Evolutionary conservation across 2,888 invertebrate genomes (phyloP), one percentile per base, ranked within the genome.

Genomic region (Piscicola geometra): DNA sequence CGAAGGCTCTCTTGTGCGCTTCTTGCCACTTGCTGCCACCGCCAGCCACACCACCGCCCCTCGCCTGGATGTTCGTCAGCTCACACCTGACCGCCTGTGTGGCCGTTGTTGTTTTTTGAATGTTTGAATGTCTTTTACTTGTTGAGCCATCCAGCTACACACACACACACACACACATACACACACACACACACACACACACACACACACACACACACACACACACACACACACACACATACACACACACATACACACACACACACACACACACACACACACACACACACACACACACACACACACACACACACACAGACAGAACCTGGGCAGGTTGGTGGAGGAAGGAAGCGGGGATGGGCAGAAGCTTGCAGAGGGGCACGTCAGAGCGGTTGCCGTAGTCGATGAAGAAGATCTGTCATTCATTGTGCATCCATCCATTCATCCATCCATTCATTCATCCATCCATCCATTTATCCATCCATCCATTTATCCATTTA

Each of bases 1-100:
- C 78, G 78, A 86, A 85, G n/a, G n/a, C n/a, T n/a, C n/a, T n/a
- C n/a, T n/a, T n/a, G n/a, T n/a, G n/a, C n/a, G n/a, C n/a, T n/a
- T n/a, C n/a, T n/a, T n/a, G n/a, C n/a, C n/a, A 82, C 0, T 89
- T 90, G 76, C 87, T 87, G 0, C 87, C 86, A 82, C 89, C 89
- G 68, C n/a, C n/a, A n/a, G n/a, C n/a, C n/a, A n/a, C n/a, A n/a
- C 87, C 85, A 21, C 89, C 85, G 12, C 88, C 86, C 0, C 90
- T 89, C 0, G 94, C 93, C 79, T 89, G 89, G 1, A 93, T 84
- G 81, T 89, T 89, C 1, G 90, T 88, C 79, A 94, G 86, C 64
- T 88, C 87, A 82, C 92, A 93, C 83, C 91, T 90, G 81, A 92
- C 88, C 25, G 91, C 90, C 85, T 86, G 78, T 5, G n/a, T n/a